Base-by-base conservation (phyloP, 2,113 vertebrate genomes). In the Pionites leucogaster region DNA sequence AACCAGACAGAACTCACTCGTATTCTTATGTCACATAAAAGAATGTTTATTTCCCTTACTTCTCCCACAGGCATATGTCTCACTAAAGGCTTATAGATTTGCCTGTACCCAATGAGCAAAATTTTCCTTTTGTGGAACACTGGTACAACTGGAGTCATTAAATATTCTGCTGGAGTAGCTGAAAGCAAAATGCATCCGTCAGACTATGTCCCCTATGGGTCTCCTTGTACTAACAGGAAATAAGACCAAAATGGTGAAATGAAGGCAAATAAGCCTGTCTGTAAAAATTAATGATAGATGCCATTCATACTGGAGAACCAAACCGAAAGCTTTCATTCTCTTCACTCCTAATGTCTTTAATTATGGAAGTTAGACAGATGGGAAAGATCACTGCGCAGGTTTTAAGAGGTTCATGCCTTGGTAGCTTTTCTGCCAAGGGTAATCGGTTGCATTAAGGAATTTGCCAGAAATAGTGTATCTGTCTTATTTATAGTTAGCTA, bases 291-390 rank as follows among this genome's bases (percentile, higher is more conserved):
- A 89, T 94, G 93, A 91, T 95, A 94, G 94, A 80, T 96, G 85
- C 77, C 88, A 81, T 92, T 89, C 87, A 78, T 92, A 90, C 72
- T 75, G 93, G 90, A 91, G 97, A 97, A 96, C 68, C 79, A 97
- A 97, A 93, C 90, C 81, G 93, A 63, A 97, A 88, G 93, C 95
- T 97, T 86, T 97, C 94, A 80, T 96, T 97, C 95, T 96, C 80
- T 96, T 96, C 59, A 4, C 79, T 91, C 79, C 90, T 63, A 65
- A 60, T 95, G 72, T 85, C 80, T 97, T 97, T 98, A 97, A 98
- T 98, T 97, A 93, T 95, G 89, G 63, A 50, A 47, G 39, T 96
- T 97, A 97, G 95, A 96, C 98, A 98, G 97, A 98, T 98, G 97
- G 97, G 97, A 94, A 97, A 97, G 93, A 98, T 97, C 93, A 95